phyloP scores from a whole-genome alignment of 2,113 vertebrate species.

The Ictidomys tridecemlineatus region DNA sequence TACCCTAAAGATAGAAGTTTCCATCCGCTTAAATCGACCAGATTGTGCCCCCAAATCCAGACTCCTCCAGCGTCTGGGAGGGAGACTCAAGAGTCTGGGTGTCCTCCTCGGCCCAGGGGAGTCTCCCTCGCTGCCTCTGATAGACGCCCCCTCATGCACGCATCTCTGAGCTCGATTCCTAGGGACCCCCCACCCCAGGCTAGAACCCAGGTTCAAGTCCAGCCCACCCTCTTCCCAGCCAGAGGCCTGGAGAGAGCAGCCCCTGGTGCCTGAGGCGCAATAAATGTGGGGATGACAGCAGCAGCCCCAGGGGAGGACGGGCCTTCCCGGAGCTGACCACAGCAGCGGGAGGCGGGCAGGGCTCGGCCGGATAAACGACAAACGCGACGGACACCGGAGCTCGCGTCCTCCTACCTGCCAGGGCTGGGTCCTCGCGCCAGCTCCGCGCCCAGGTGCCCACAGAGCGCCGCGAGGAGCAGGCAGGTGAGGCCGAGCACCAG shows the following conservation, averaged over 20 bases:
- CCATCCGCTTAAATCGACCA: background rate
- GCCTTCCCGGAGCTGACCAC: background rate
- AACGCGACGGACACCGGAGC: too few species aligned
- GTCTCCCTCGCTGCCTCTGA: too few species aligned
- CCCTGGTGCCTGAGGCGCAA: background rate
- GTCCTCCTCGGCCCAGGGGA: too few species aligned
- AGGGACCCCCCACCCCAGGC: too few species aligned
- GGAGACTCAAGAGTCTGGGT: background rate
- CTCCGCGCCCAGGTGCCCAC: slow-evolving; percentile 92
- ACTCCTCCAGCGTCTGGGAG: background rate
- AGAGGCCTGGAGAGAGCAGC: background rate
- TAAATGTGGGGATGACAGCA: background rate
- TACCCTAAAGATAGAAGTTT: background rate
- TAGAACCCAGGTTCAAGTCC: background rate
- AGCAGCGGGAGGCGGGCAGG: too few species aligned
- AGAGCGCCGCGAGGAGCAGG: slow-evolving; percentile 91
- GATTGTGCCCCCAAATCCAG: background rate
- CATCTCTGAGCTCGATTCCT: background rate
- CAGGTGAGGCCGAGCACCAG: slow-evolving; percentile 91
- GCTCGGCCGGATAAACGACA: background rate
- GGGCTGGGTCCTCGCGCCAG: slow-evolving; percentile 89
- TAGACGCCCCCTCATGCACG: too few species aligned
- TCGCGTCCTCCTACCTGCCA: slow-evolving; percentile 87
- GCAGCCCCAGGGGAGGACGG: background rate
- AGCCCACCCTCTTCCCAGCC: background rate